phyloP scores from a whole-genome alignment of 2,888 invertebrate genomes.

The Schizotus pectinicornis region DNA sequence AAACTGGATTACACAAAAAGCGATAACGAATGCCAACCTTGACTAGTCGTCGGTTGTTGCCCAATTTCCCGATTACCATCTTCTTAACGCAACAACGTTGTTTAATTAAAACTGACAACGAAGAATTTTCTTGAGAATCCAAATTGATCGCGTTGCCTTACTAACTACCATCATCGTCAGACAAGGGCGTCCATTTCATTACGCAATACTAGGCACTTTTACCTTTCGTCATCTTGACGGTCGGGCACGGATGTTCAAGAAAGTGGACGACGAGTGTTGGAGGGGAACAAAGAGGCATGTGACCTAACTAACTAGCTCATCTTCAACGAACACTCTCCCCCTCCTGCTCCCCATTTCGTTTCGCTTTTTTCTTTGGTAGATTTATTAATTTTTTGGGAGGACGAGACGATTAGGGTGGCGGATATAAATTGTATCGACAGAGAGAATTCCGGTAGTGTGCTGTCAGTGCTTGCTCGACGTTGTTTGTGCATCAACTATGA shows the following conservation, averaged over 20 bases:
- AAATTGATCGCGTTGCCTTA: too few relatives aligned
- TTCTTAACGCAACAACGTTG: too few relatives aligned
- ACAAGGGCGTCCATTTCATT: conserved; percentile 20
- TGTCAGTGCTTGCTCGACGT: not conserved
- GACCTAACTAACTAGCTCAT: conserved; percentile 17
- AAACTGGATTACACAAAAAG: too few relatives aligned
- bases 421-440: conserved; percentile 15
- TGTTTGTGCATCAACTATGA: conserved; percentile 33
- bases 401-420: conserved; percentile 12
- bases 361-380: not conserved
- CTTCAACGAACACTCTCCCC: conserved; percentile 11
- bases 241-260: conserved; percentile 8
- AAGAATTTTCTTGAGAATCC: too few relatives aligned
- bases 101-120: too few relatives aligned
- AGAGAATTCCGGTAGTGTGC: conserved; percentile 1
- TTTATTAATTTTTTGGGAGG: too few relatives aligned
- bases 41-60: too few relatives aligned
- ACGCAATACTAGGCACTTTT: conserved; percentile 25
- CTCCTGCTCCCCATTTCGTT: conserved; percentile 4
- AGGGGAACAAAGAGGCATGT: conserved; percentile 5
- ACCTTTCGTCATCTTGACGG: conserved; percentile 22
- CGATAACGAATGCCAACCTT: too few relatives aligned
- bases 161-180: not conserved
- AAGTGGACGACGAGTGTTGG: conserved; percentile 9
- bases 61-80: too few relatives aligned